Evolutionary conservation across 2,797 vertebrate genomes (phyloP), one percentile per base, ranked within the genome.

Genomic region (Cirrhinus mrigala): DNA sequence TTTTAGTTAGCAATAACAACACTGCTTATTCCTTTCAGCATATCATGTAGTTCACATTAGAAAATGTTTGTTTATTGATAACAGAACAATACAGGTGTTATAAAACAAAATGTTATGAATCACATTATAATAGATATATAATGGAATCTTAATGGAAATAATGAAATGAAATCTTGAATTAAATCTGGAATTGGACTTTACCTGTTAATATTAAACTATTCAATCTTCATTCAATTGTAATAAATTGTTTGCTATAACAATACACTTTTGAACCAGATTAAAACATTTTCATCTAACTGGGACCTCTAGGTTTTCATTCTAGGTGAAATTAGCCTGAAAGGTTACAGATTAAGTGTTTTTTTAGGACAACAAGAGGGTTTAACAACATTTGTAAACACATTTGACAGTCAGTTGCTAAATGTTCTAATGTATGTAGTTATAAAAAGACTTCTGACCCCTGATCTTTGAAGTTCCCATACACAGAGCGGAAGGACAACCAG

Each of bases 391-490:
- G 18, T 0, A 29, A 9, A 74, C 37, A 29, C 1, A 27, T 20
- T 14, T 7, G 10, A 48, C 7, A 11, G 29, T 52, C 56, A 27
- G 33, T 37, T 8, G 70, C 12, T 48, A n/a, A 68, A 50, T 79
- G 14, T 74, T 46, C 62, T 46, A 54, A 24, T 69, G 5, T 9
- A 20, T 20, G 16, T 16, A 46, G 4, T 24, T 52, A 24, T 58
- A 64, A 75, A 20, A 81, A 50, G 7, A 33, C 12, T 15, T 92
- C 96, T 95, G 90, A 99, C 98, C 97, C 93, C 92, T 85, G 97
- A 95, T 89, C 96, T 97, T 92, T 98, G 97, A 86, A 99, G 92
- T 73, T 99, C 96, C 98, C 97, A 99, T 33, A 98, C 91, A 92
- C 97, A 97, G 0, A 99, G 83, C 0, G 97, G 97, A 79, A 99